Evolutionary conservation across 2,113 vertebrate genomes (phyloP).

Genomic region (Coptodon bakossiorum): DNA sequence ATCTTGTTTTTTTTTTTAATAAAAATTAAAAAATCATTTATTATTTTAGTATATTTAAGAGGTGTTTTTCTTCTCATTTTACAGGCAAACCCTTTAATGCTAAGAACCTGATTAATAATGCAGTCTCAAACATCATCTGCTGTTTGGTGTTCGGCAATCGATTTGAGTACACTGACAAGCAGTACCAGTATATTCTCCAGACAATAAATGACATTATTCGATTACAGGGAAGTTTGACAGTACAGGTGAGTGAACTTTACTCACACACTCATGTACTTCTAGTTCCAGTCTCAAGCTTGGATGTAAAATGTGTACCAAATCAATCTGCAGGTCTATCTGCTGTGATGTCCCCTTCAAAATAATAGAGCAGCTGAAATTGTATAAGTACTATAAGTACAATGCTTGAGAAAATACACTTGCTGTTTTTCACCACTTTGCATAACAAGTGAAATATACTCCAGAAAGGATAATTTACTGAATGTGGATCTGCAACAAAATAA

Average conservation of each 20-base stretch:
- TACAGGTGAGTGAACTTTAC: not conserved
- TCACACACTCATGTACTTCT: accelerated
- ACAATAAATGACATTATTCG: not conserved
- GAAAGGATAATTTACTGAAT: no score
- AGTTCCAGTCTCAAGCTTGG: no score
- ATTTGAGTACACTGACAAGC: constrained; percentile 39
- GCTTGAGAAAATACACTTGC: no score
- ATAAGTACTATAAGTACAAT: no score
- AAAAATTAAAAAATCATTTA: constrained; percentile 73
- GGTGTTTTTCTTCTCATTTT: constrained; percentile 32
- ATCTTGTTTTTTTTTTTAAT: no score
- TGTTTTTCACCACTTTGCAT: no score
- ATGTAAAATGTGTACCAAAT: no score
- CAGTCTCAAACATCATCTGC: constrained; percentile 47
- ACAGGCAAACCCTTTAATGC: constrained; percentile 64
- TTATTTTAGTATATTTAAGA: not conserved
- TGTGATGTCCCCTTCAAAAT: no score
- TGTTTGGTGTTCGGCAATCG: not conserved
- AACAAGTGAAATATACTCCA: no score
- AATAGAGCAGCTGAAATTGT: no score
- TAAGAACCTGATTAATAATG: constrained; percentile 71
- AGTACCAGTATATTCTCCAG: not conserved
- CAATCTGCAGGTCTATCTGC: no score
- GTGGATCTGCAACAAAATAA: no score
- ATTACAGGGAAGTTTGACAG: not conserved